Evolutionary conservation across 2,888 invertebrate species (phyloP).

Genomic region (Sphinx pinastri): DNA sequence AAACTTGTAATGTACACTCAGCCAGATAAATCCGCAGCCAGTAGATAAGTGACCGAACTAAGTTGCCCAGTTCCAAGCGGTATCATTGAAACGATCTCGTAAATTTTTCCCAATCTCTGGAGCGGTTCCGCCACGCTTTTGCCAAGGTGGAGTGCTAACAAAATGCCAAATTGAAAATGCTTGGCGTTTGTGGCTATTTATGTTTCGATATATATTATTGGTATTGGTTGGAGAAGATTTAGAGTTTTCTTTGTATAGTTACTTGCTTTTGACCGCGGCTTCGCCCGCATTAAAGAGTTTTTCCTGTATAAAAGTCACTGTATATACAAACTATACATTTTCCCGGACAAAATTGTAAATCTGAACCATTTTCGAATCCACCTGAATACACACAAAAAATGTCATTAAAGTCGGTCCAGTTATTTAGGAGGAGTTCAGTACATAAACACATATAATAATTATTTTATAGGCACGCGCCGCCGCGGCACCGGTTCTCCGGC

Average conservation of each 20-base stretch:
- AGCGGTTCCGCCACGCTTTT: constrained; percentile 13
- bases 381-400: too few species aligned
- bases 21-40: constrained; percentile 23
- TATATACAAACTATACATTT: too few species aligned
- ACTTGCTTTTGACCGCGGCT: too few species aligned
- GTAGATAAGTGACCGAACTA: constrained; percentile 27
- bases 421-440: too few species aligned
- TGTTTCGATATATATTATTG: not conserved
- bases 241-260: not conserved
- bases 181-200: constrained; percentile 5
- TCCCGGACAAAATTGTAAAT: too few species aligned
- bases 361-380: too few species aligned
- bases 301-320: too few species aligned
- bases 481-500: too few species aligned
- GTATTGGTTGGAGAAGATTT: not conserved
- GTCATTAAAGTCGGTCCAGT: too few species aligned
- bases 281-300: too few species aligned
- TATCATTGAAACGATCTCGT: constrained; percentile 35
- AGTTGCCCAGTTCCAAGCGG: constrained; percentile 19
- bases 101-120: constrained; percentile 35
- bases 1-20: constrained; percentile 21
- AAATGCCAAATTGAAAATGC: constrained; percentile 24
- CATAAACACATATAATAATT: too few species aligned
- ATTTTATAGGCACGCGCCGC: too few species aligned
- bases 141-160: constrained; percentile 18